Conservation (phyloP, 2,113 vertebrate species). For the Ictalurus punctatus region DNA sequence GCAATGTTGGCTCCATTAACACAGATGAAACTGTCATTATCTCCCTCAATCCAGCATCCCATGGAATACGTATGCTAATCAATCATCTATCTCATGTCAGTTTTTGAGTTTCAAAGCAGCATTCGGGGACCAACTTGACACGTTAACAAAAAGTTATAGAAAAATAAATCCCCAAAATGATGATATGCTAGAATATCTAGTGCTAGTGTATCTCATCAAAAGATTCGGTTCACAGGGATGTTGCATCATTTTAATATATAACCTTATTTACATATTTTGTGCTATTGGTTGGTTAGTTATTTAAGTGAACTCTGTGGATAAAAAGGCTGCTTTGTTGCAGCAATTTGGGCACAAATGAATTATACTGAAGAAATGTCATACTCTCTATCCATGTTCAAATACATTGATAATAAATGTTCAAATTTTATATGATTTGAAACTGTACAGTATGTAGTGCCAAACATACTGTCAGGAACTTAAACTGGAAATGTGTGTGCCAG, state of each 20-base stretch:
- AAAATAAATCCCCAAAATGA: neutral
- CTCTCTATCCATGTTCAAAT: neutral
- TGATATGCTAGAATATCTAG: neutral
- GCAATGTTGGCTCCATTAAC: constrained; percentile 25
- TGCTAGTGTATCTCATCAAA: neutral
- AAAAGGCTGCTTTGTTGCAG: neutral
- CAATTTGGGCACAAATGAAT: neutral
- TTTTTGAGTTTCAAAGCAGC: neutral
- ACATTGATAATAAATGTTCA: neutral
- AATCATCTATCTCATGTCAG: constrained; percentile 8
- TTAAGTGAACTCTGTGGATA: neutral
- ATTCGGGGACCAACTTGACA: neutral
- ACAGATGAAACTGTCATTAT: constrained; percentile 39
- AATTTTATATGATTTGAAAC: constrained; percentile 1
- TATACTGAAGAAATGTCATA: neutral
- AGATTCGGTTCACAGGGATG: neutral
- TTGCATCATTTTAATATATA: neutral
- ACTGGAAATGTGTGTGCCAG: neutral
- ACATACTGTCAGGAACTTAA: neutral
- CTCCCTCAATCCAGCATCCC: constrained; percentile 19
- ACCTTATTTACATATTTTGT: neutral
- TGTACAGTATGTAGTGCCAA: neutral
- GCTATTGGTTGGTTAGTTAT: neutral
- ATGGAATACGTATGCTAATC: constrained; percentile 12
- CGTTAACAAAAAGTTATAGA: neutral